Evolutionary conservation across 2,888 invertebrate species (phyloP), one percentile per base, ranked within the genome.

Genomic region (Noctua janthina): DNA sequence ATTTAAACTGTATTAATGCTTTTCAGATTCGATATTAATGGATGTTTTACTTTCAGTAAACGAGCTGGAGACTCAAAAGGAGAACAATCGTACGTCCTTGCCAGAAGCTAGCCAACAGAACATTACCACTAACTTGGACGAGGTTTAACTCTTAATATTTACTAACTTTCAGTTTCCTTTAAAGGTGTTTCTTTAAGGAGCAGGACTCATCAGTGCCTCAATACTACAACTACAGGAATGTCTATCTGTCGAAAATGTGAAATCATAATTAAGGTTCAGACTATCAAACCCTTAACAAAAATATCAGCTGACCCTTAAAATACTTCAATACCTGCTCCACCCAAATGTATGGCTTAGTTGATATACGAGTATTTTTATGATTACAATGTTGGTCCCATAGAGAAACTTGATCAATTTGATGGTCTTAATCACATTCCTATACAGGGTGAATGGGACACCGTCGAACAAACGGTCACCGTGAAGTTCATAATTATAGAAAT

Each of bases 41-140:
- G 29, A 62, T 39, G 11, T 4, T 81, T 79, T 71, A 35, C 46
- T 97, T 97, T 89, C 95, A 98, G 98, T 97, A 91, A 97, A 97
- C 91, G 97, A 97, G 90, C 93, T 98, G 91, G 97, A 97, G 92
- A 96, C 88, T 90, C 92, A 86, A 89, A 93, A 88, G 89, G 95
- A 91, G 90, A 96, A 79, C 91, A 96, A 91, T 91, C 95, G 88
- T 93, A 96, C 95, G 87, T 90, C 93, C 91, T 97, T 86, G 95
- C 96, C 97, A 80, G 96, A 95, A 86, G 97, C 86, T 86, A 87
- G 88, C 80, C 97, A 97, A 87, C 92, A 92, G 82, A 93, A 89
- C 89, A 90, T 86, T 90, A 88, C 90, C 78, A 92, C 91, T 92
- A 92, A 94, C 87, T 89, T 88, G 86, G 93, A 94, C 83, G 93